Evolutionary conservation across 2,888 invertebrate species (phyloP).

Genomic region (Drosophila hamatofila): DNA sequence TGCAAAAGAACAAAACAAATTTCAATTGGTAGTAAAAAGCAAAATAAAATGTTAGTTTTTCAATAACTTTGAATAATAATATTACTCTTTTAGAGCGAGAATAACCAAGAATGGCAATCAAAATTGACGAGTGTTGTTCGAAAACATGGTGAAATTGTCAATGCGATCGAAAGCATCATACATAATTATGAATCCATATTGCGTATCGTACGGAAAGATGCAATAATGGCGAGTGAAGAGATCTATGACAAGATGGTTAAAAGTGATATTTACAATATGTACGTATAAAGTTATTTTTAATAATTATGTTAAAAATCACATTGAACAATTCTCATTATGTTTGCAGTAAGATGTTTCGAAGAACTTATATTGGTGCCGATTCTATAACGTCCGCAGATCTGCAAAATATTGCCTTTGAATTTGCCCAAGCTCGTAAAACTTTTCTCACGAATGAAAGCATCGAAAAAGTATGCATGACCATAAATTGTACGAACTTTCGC

Average conservation of each 20-base stretch:
- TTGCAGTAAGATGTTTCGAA: conserved; percentile 34
- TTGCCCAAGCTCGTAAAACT: conserved; percentile 1
- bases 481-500: conserved; percentile 41
- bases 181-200: conserved; percentile 39
- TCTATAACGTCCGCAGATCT: background rate
- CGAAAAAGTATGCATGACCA: conserved; percentile 19
- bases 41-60: too few relatives aligned
- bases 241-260: conserved; percentile 2
- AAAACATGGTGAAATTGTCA: background rate
- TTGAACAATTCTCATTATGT: background rate
- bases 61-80: background rate
- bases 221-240: conserved; percentile 20
- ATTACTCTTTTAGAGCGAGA: conserved; percentile 17
- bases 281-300: conserved; percentile 7
- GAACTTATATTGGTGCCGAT: conserved; percentile 16
- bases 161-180: conserved; percentile 7
- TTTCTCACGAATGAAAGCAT: conserved; percentile 16
- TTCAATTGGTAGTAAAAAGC: conserved; percentile 36
- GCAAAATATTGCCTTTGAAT: conserved; percentile 3
- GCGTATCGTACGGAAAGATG: conserved; percentile 6
- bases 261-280: conserved; percentile 55
- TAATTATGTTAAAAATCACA: too few relatives aligned
- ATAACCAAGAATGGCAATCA: conserved; percentile 22
- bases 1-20: conserved; percentile 21
- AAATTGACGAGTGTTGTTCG: conserved; percentile 16